phyloP scores from a whole-genome alignment of 2,797 vertebrate genomes.

The Synanceia verrucosa region DNA sequence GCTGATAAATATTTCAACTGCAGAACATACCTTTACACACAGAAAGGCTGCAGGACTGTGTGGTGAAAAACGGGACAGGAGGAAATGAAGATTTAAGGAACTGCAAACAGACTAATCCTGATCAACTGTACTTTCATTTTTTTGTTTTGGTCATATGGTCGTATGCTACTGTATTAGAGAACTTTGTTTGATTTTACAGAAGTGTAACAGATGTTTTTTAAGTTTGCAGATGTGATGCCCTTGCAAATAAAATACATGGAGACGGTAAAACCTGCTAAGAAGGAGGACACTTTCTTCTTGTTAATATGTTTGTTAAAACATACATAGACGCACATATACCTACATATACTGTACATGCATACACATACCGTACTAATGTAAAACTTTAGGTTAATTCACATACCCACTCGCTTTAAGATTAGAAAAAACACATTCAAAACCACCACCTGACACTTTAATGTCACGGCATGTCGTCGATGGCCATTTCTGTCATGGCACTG shows the following conservation, averaged over 20 bases:
- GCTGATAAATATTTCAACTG: slow-evolving; percentile 30
- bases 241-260: background rate
- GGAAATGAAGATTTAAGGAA: slow-evolving; percentile 4
- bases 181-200: background rate
- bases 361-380: background rate
- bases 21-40: slow-evolving; percentile 14
- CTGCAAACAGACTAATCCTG: background rate
- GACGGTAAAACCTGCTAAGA: background rate
- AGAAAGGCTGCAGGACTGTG: slow-evolving; percentile 4
- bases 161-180: background rate
- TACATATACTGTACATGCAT: background rate
- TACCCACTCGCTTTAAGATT: background rate
- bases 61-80: background rate
- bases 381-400: background rate
- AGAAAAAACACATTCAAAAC: background rate
- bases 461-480: too few species aligned
- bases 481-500: background rate
- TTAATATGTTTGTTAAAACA: background rate
- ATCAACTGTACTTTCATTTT: background rate
- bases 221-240: background rate
- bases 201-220: background rate
- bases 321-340: background rate
- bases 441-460: background rate
- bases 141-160: background rate
- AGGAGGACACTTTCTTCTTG: background rate